Base-by-base conservation (phyloP, 2,113 vertebrate species). In the Dipodomys stephensi region DNA sequence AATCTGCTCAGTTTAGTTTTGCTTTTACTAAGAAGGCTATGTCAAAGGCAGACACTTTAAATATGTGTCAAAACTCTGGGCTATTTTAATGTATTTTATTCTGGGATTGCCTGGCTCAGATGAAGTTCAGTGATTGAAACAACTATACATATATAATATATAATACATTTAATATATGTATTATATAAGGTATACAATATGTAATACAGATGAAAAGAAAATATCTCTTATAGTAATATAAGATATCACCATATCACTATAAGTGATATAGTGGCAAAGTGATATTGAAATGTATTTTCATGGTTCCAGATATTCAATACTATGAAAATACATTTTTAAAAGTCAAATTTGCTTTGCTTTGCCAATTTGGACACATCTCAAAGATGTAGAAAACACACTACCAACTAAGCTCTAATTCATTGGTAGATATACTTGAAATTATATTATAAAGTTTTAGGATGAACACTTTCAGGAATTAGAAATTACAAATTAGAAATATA, bases 11-110 rank as follows among this genome's bases (percentile, higher is more conserved):
- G 57, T 1, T 39, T 39, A 39, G 39, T 39, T 39, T 39, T 39
- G 39, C 39, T 77, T 62, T 91, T 69, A 68, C 65, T 77, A 13
- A 32, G 4, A 91, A 88, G 9, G 16, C 13, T 49, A 20, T 69
- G 57, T 62, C 27, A 35, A 88, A 91, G 4, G 72, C 77, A 27
- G 65, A 19, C 6, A 72, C 3, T 96, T 80, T 76, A 84, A 94
- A 28, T 92, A 57, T 69, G 10, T 28, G 92, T 72, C 23, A 86
- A 83, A 23, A 84, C 12, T 68, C 3, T 19, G n/a, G 20, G 28
- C 25, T 77, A 20, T 87, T 88, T 93, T 68, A 28, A 12, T 73
- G 6, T 60, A 39, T 23, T 25, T 89, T 28, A 49, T 0, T 88
- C 68, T 53, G 83, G n/a, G 92, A 27, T 53, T 80, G 7, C 13